Percentiles rank a stretch among this genome's conserved stretches.
phyloP scores from a whole-genome alignment of 2,797 vertebrate genomes.

The Botia almorhae region DNA sequence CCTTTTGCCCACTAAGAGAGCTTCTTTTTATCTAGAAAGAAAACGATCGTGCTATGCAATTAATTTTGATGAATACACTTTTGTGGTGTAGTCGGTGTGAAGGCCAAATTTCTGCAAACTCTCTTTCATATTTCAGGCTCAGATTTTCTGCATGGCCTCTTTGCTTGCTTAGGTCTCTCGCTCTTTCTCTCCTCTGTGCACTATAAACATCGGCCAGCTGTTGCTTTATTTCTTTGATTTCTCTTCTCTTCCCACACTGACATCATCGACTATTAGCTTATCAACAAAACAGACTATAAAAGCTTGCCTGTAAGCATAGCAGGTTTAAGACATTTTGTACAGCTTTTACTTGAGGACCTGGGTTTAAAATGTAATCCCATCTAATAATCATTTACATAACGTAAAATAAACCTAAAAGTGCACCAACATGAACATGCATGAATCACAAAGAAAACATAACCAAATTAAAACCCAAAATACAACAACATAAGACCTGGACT shows the following conservation, averaged over 20 bases:
- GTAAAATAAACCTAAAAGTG: neutral
- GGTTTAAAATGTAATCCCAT: neutral
- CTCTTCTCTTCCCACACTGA: slow-evolving; percentile 35
- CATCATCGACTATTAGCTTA: slow-evolving; percentile 55
- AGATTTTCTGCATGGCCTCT: slow-evolving; percentile 28
- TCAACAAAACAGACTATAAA: slow-evolving; percentile 24
- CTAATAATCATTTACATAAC: too few relatives aligned
- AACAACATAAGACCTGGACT: neutral
- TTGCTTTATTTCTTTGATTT: slow-evolving; percentile 44
- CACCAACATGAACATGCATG: neutral
- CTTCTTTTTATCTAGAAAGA: slow-evolving; percentile 3
- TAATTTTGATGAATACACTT: slow-evolving; percentile 38
- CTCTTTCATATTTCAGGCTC: slow-evolving; percentile 49
- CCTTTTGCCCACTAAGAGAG: slow-evolving; percentile 27
- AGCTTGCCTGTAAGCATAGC: neutral
- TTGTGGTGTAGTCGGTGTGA: slow-evolving; percentile 33
- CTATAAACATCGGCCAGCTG: slow-evolving; percentile 40
- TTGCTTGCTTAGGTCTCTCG: slow-evolving; percentile 25
- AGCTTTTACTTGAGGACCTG: neutral
- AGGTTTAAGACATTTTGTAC: neutral
- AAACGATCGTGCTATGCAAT: slow-evolving; percentile 28
- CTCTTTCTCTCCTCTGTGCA: slow-evolving; percentile 26
- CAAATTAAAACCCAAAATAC: neutral
- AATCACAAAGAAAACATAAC: neutral
- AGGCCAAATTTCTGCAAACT: slow-evolving; percentile 27